Evolutionary conservation across 2,797 vertebrate species (phyloP), one percentile per base, ranked within the genome.

Genomic region (Rhinoraja longicauda): DNA sequence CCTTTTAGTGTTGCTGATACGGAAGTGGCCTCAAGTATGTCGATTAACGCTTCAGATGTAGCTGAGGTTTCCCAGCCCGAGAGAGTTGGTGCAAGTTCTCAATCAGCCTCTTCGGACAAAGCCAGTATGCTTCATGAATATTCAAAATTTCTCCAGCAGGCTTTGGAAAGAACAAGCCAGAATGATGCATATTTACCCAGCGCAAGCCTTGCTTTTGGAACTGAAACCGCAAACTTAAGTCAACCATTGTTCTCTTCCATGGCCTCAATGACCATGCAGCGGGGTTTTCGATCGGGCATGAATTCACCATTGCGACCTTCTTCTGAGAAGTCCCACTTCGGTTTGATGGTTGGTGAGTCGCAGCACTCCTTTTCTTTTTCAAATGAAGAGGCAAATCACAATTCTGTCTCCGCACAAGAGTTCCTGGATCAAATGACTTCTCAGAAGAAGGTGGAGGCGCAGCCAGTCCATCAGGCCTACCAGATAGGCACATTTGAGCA

Each of bases 91-190:
- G 94, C 98, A 86, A 97, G 97, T 86, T 96, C 97, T 93, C 98
- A 98, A 94, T 95, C 97, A 90, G 97, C 98, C 93, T 96, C 97
- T 0, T 96, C 97, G 0, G 99, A 99, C 96, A 99, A 99, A 96
- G 98, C 98, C 96, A 99, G 97, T 95, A 99, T 99, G 97, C 95
- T 99, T 95, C 99, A 99, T 93, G 99, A 99, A 93, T 99, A 99
- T 95, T 99, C 98, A 29, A 99, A 99, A 96, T 99, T 99, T 95
- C 97, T 99, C 93, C 99, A 99, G 94, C 99, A 99, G 96, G 99
- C 99, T 24, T 96, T 99, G 96, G 99, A 99, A 96, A 97, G 99
- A 97, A 99, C 99, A 96, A 99, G 99, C 97, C 99, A 99, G 97
- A 99, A 99, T 93, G 99, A 99, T 97, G 98, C 98, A 96, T 99